These are phyloP conservation scores for Apis dorsata DNA, from an alignment of 1,140 invertebrate genomes.

Conservation along the genomic window DNA sequence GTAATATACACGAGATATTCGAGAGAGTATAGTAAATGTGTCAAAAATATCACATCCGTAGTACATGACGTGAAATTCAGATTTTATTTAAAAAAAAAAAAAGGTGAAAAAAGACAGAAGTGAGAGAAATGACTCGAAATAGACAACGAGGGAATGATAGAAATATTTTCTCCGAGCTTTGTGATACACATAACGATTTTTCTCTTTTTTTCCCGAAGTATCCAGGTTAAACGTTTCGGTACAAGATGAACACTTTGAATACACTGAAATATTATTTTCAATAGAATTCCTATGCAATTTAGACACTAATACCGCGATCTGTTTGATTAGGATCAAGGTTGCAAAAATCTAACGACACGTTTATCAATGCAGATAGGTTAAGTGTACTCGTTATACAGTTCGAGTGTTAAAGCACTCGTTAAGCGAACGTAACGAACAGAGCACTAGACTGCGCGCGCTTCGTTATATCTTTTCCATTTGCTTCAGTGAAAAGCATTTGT, in stretches of 20 bases:
- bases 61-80: slow-evolving; percentile 10
- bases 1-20: slow-evolving; percentile 8
- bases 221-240: background rate
- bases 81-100: background rate
- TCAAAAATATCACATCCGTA: slow-evolving; percentile 26
- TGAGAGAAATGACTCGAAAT: slow-evolving; percentile 2
- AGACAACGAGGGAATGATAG: slow-evolving; percentile 6
- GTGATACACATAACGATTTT: background rate
- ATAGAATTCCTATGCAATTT: background rate
- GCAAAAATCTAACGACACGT: slow-evolving; percentile 37
- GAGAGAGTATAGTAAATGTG: background rate
- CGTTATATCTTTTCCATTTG: slow-evolving; percentile 21
- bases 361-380: slow-evolving; percentile 56
- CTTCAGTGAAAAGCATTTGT: background rate
- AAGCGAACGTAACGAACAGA: slow-evolving; percentile 29
- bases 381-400: slow-evolving; percentile 46
- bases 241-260: background rate
- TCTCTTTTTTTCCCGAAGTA: background rate
- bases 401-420: slow-evolving; percentile 40
- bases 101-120: too few relatives aligned
- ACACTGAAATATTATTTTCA: slow-evolving; percentile 6
- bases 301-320: background rate
- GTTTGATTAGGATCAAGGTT: slow-evolving; percentile 54
- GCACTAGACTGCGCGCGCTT: background rate
- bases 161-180: slow-evolving; percentile 12